phyloP scores from a whole-genome alignment of 2,888 invertebrate species.

The Trilocha varians region DNA sequence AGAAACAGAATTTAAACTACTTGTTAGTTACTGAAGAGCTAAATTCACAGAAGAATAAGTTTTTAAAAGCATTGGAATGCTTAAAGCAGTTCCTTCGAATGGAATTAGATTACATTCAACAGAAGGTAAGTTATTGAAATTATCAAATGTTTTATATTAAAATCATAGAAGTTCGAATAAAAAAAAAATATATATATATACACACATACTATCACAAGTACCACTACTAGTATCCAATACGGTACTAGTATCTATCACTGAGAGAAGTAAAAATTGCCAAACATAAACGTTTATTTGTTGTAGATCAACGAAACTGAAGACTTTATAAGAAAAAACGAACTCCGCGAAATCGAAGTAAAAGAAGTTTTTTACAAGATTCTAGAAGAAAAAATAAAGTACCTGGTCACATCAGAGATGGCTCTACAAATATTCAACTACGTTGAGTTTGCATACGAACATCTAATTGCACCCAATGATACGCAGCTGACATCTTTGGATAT shows the following conservation, averaged over 20 bases:
- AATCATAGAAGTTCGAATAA: not conserved
- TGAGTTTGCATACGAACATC: conserved; percentile 77
- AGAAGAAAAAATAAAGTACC: conserved; percentile 57
- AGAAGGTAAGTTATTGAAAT: conserved; percentile 36
- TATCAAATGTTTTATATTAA: not conserved
- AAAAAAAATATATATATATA: not conserved
- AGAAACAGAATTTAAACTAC: conserved; percentile 63
- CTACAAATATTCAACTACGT: conserved; percentile 76
- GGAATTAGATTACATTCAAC: conserved; percentile 45
- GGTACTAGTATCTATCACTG: too few relatives aligned
- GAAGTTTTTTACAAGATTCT: conserved; percentile 49
- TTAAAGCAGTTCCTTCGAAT: conserved; percentile 36
- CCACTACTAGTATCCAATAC: too few relatives aligned
- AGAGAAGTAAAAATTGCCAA: too few relatives aligned
- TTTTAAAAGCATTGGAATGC: conserved; percentile 38
- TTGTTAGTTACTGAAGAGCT: conserved; percentile 57
- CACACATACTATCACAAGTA: not conserved
- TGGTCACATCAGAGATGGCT: conserved; percentile 74
- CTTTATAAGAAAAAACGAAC: conserved; percentile 37
- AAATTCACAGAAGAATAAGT: conserved; percentile 49
- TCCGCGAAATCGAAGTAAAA: conserved; percentile 48
- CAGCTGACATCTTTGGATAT: conserved; percentile 73
- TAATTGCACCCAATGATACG: conserved; percentile 75
- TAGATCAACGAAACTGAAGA: conserved; percentile 48
- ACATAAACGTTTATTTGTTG: not conserved